A percentile compares a stretch with the other conserved stretches of the same genome.
These are phyloP conservation scores for Bombylius discolor DNA, from an alignment of 2,888 invertebrate species.

Conservation along the genomic window DNA sequence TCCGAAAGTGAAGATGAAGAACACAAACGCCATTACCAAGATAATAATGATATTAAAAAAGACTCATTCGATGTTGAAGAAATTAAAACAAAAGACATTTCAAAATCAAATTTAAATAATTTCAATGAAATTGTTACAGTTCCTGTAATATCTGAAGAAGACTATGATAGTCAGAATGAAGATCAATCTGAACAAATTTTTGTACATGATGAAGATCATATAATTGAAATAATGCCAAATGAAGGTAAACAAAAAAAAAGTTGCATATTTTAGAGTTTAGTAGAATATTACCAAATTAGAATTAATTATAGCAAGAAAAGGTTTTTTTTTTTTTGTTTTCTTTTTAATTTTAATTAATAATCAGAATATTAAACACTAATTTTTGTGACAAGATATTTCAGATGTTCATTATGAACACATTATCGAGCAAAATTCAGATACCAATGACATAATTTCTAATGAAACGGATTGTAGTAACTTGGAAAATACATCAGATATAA, in stretches of 20 bases:
- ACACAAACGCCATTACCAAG: no score
- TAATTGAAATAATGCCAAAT: slow-evolving; percentile 13
- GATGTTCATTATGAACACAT: slow-evolving; percentile 6
- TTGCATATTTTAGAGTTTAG: not conserved
- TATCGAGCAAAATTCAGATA: slow-evolving; percentile 1
- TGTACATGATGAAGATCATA: slow-evolving; percentile 10
- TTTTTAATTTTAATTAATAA: no score
- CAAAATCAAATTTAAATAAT: no score
- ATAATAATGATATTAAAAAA: no score
- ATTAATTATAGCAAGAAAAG: no score
- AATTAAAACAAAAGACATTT: no score
- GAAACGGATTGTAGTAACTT: no score
- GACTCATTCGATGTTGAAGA: no score
- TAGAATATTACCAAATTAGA: no score
- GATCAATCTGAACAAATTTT: slow-evolving; percentile 9
- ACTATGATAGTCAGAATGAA: not conserved
- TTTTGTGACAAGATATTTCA: not conserved
- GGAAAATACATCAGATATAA: not conserved
- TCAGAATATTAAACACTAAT: no score
- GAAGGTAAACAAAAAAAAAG: slow-evolving; percentile 7
- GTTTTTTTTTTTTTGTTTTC: no score
- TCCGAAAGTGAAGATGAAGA: not conserved
- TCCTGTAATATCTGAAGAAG: no score
- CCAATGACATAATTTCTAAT: not conserved
- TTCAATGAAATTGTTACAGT: not conserved